Base-by-base conservation (phyloP, 2,113 vertebrate genomes). In the Microtus montanus region DNA sequence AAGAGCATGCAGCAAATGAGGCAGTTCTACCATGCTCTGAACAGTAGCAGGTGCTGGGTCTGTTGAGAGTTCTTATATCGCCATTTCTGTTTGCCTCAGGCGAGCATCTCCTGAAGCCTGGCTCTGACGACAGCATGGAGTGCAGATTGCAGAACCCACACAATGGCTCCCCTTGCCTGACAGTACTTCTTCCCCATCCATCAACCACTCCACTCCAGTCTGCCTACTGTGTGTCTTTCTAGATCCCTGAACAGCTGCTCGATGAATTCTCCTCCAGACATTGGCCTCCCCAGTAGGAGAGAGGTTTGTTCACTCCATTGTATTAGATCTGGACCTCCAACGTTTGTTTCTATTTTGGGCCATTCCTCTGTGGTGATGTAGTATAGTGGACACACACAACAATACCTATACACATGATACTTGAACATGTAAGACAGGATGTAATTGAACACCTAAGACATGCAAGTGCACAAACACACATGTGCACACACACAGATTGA, bases 271-370 rank as follows among this genome's bases (percentile, higher is more conserved):
- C 0, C 19, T 24, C 2, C 22, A 30, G 4, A 30, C 35, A 38
- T 28, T 78, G 26, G 0, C 24, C 47, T 12, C 22, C 38, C 61
- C 4, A 0, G 17, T 11, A 28, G 4, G 30, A 30, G 0, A 35
- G 7, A 5, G 4, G 26, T 9, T 7, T 8, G 8, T 10, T n/a
- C 2, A 12, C 5, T 24, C 7, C 49, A 11, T 0, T 24, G 41
- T 20, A 0, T 26, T 12, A 19, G 71, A 83, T 3, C 75, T 49
- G 68, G 24, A 1, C 3, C 3, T 22, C 4, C 15, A 1, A 3
- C 0, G 0, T 7, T 20, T 28, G 12, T 9, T 80, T 54, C 4
- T 33, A 4, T 49, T 26, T 78, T 24, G 33, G 30, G 12, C 4
- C 68, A 1, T 52, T 66, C 3, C 22, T 41, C 10, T 77, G 1